Percentiles rank a stretch among this genome's conserved stretches.
These are phyloP conservation scores for Aspidiotus rigidus DNA, from an alignment of 2,888 invertebrate genomes.

Conservation along the genomic window DNA sequence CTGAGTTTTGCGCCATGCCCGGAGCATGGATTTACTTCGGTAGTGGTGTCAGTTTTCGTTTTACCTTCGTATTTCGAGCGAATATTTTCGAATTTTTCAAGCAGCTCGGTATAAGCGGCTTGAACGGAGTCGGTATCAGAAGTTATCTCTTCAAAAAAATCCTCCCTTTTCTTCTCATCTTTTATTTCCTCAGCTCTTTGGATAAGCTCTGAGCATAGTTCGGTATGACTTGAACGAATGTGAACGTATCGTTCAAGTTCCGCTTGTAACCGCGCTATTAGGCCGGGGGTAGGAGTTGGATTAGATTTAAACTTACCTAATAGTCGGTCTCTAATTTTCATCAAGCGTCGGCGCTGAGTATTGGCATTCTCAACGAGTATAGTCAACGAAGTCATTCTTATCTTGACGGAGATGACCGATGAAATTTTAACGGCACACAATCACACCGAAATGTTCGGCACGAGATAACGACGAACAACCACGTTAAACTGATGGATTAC, in stretches of 20 bases:
- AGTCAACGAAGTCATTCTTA: no score
- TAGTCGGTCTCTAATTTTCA: not conserved
- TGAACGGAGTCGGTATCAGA: not conserved
- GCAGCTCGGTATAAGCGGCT: not conserved
- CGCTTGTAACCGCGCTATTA: not conserved
- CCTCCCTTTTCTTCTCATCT: not conserved
- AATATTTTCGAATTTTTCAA: not conserved
- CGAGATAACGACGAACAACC: no score
- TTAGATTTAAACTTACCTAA: not conserved
- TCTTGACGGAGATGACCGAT: no score
- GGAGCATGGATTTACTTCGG: not conserved
- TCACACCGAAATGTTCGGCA: no score
- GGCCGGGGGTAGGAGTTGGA: not conserved
- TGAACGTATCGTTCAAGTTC: not conserved
- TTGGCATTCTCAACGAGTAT: no score
- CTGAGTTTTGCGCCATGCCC: not conserved
- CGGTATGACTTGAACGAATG: not conserved
- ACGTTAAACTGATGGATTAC: no score
- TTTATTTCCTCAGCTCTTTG: not conserved
- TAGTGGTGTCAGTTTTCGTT: not conserved
- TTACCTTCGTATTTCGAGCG: not conserved
- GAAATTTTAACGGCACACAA: no score
- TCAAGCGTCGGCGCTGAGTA: not conserved
- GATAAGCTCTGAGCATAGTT: not conserved
- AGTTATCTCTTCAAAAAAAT: not conserved